phyloP scores from a whole-genome alignment of 2,113 vertebrate species.

The Mohoua ochrocephala region DNA sequence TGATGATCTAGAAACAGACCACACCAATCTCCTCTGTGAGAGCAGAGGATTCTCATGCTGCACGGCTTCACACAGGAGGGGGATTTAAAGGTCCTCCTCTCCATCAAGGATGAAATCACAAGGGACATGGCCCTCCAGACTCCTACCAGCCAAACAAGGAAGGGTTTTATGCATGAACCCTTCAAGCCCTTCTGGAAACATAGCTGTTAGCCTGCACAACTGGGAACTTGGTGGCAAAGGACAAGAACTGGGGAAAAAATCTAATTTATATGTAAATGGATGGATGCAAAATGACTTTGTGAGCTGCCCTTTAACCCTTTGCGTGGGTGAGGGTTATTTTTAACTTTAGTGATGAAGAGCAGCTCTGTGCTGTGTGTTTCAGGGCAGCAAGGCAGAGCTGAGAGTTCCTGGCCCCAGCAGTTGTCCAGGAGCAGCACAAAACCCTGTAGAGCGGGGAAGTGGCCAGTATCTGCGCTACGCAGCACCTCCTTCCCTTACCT shows the following conservation, averaged over 20 bases:
- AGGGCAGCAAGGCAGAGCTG: neutral
- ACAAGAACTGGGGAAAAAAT: neutral
- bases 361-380: neutral
- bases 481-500: neutral
- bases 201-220: neutral
- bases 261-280: slow-evolving; percentile 43
- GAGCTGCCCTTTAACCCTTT: slow-evolving; percentile 33
- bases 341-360: neutral
- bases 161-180: neutral
- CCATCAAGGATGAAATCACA: neutral
- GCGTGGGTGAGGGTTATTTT: neutral
- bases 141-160: neutral
- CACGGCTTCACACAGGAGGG: neutral
- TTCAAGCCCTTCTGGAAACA: neutral
- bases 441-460: neutral
- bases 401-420: neutral
- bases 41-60: neutral
- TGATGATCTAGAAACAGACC: neutral
- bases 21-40: neutral
- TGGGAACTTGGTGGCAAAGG: slow-evolving; percentile 24
- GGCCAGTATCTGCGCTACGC: neutral
- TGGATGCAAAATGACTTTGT: neutral
- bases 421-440: neutral
- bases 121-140: neutral
- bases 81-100: neutral